Base-by-base conservation (phyloP, 2,113 vertebrate genomes). In the Channa maculata region DNA sequence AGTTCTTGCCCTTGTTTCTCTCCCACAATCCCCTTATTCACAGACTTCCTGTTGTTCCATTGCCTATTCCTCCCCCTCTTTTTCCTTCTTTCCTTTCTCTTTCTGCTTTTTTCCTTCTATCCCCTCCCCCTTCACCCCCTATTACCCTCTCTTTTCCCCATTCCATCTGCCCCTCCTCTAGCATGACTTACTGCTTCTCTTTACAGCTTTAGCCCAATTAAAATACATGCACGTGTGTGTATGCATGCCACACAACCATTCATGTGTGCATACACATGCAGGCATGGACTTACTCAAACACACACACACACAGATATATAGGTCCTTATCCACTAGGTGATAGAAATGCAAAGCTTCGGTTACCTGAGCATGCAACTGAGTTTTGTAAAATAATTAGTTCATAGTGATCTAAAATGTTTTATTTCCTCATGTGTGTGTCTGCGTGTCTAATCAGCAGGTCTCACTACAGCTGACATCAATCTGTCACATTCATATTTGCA, bases 181-280 rank as follows among this genome's bases (percentile, higher is more conserved):
- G 67, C 86, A 88, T 92, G 91, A 93, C 93, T 94, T 93, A 92
- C 89, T 91, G 88, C 90, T 84, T 92, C 87, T 86, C 91, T 93
- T 92, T 91, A 93, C 92, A 93, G 88, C 93, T 88, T 92, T 84
- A 89, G 89, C 85, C 90, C 91, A 91, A 93, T 93, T 92, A 93
- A 92, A 92, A 91, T 71, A 71, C 75, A 86, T 55, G 71, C 64
- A n/a, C 37, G 82, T 83, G 59, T 54, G 71, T 37, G 52, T 77
- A 73, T 50, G 43, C 67, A 72, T 39, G 45, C 54, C 2, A 2
- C 52, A 52, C 65, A 64, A 15, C 48, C 41, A 72, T 33, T 41
- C 52, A 58, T 69, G 15, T 34, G 57, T 37, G 5, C 46, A 50
- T 60, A 11, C 69, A 80, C 48, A 69, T 53, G 43, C 69, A 61